Evolutionary conservation across 1,140 invertebrate species (phyloP).

Genomic region (Heliothis subflexa): DNA sequence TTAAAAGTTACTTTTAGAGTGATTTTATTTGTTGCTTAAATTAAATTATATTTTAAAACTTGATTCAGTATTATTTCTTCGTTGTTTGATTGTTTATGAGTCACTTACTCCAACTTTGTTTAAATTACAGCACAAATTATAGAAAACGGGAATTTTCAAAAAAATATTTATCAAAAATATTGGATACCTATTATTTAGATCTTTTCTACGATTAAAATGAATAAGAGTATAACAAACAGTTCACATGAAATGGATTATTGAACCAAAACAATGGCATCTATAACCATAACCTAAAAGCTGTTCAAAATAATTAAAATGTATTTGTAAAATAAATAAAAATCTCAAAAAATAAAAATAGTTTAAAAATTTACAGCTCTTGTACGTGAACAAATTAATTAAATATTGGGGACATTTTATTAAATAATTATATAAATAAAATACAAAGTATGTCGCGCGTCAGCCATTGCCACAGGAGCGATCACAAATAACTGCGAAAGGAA

Average conservation of each 20-base stretch:
- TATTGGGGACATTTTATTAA: neutral
- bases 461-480: neutral
- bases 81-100: constrained; percentile 10
- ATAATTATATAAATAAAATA: neutral
- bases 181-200: neutral
- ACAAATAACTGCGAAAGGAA: constrained; percentile 32
- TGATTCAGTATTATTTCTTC: constrained; percentile 14
- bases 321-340: neutral
- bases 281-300: neutral
- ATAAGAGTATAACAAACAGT: constrained; percentile 2
- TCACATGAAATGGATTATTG: neutral
- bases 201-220: constrained; percentile 1
- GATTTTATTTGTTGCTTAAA: neutral
- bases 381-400: constrained; percentile 3
- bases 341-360: constrained; percentile 15
- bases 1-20: neutral
- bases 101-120: too few species aligned
- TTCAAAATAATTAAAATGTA: neutral
- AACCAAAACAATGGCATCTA: neutral
- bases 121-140: too few species aligned
- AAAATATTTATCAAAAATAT: constrained; percentile 30
- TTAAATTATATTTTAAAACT: neutral
- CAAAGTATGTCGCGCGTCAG: neutral
- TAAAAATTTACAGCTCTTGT: constrained; percentile 7
- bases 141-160: neutral